Conservation (phyloP, 2,888 invertebrate genomes). For the Eupithecia exiguata region DNA sequence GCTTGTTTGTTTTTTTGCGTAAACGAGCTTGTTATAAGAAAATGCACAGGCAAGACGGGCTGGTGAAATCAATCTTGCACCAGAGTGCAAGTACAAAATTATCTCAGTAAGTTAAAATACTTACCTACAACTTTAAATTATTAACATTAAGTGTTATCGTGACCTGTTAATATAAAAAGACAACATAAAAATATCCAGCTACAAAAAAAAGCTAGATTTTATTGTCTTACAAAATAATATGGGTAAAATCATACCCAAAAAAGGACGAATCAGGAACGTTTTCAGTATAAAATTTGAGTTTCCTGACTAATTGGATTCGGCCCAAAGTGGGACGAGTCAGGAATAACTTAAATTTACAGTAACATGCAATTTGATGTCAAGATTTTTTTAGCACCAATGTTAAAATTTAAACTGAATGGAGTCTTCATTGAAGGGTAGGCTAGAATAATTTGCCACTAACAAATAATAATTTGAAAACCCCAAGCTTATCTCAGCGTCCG, state of each 20-base stretch:
- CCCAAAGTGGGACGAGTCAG: too few species aligned
- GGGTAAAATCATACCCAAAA: too few species aligned
- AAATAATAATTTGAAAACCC: not conserved
- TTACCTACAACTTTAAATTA: not conserved
- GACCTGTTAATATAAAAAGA: not conserved
- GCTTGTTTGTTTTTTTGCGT: conserved; percentile 31
- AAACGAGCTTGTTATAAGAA: not conserved
- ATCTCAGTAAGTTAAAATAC: not conserved
- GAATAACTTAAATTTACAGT: too few species aligned
- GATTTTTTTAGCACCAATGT: too few species aligned
- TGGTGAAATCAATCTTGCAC: not conserved
- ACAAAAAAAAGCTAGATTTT: too few species aligned
- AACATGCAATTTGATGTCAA: not conserved
- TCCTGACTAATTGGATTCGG: too few species aligned
- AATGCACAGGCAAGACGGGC: not conserved
- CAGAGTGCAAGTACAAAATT: not conserved
- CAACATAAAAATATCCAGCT: too few species aligned
- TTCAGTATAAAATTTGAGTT: too few species aligned
- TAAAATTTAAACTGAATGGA: not conserved
- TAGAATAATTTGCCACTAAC: not conserved
- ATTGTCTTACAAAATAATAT: too few species aligned
- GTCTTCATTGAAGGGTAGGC: not conserved
- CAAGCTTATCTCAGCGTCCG: conserved; percentile 38
- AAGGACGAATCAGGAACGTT: too few species aligned
- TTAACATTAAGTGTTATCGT: not conserved